phyloP scores from a whole-genome alignment of 2,888 invertebrate genomes.

The Ellobium chinense region DNA sequence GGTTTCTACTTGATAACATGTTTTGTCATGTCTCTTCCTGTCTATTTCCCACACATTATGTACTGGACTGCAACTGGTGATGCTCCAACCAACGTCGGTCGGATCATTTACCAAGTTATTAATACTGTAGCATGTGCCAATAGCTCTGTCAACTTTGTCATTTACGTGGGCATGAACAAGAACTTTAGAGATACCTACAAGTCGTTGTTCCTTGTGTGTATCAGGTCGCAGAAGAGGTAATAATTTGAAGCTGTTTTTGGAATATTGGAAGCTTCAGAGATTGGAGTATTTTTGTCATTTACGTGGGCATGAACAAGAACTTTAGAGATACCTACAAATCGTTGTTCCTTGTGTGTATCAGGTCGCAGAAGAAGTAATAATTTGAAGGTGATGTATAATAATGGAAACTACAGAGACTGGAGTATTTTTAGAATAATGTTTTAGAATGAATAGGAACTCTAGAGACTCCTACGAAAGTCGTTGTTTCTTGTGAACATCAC shows the following conservation, averaged over 20 bases:
- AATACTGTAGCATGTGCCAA: background rate
- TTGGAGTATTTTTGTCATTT: background rate
- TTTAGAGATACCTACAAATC: background rate
- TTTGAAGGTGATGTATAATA: background rate
- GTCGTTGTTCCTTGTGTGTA: background rate
- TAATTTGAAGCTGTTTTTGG: background rate
- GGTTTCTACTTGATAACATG: background rate
- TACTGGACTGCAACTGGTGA: background rate
- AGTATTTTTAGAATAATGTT: background rate
- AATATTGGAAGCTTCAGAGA: no score
- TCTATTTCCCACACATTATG: background rate
- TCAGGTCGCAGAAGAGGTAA: background rate
- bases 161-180: background rate
- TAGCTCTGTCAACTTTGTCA: background rate
- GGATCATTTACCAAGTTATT: background rate
- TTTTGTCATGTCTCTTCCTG: background rate
- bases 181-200: background rate
- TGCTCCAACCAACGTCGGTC: background rate
- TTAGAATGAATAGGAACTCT: background rate
- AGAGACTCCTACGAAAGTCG: background rate
- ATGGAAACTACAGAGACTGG: no score
- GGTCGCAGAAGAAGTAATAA: background rate
- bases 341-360: background rate
- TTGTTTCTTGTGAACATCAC: background rate
- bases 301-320: background rate